phyloP scores from a whole-genome alignment of 2,113 vertebrate species.

The Catharus fuscescens region DNA sequence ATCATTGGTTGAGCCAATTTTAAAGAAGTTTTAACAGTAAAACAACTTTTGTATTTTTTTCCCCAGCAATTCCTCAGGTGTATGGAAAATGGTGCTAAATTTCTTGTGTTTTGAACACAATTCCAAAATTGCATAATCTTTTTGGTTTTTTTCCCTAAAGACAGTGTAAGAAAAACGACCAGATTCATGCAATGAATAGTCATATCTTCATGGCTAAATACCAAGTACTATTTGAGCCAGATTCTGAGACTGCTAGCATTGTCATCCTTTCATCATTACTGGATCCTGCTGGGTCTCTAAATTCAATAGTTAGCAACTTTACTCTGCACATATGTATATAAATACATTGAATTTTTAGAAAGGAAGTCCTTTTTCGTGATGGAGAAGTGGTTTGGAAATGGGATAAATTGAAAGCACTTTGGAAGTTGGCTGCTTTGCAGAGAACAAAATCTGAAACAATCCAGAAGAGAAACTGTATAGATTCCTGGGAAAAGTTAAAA shows the following conservation, averaged over 20 bases:
- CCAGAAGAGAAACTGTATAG: background rate
- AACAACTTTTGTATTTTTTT: background rate
- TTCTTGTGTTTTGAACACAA: background rate
- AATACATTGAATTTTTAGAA: background rate
- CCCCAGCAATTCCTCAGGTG: background rate
- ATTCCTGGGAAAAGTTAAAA: conserved; percentile 19
- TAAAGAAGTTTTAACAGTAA: background rate
- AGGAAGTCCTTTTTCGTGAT: background rate
- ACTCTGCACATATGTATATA: background rate
- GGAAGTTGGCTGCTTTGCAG: background rate
- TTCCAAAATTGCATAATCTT: background rate
- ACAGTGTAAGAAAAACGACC: background rate
- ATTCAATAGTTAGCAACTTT: background rate
- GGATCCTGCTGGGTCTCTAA: background rate
- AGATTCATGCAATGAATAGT: background rate
- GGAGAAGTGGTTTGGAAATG: background rate
- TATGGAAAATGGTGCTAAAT: background rate
- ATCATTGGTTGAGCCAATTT: no score
- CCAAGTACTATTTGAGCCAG: background rate
- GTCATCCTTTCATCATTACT: background rate
- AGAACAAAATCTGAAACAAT: background rate
- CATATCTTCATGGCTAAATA: background rate
- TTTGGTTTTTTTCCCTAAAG: background rate
- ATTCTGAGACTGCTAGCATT: background rate
- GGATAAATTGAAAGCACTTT: background rate